Evolutionary conservation across 2,113 vertebrate genomes (phyloP).

Genomic region (zebrafish (Danio rerio)): DNA sequence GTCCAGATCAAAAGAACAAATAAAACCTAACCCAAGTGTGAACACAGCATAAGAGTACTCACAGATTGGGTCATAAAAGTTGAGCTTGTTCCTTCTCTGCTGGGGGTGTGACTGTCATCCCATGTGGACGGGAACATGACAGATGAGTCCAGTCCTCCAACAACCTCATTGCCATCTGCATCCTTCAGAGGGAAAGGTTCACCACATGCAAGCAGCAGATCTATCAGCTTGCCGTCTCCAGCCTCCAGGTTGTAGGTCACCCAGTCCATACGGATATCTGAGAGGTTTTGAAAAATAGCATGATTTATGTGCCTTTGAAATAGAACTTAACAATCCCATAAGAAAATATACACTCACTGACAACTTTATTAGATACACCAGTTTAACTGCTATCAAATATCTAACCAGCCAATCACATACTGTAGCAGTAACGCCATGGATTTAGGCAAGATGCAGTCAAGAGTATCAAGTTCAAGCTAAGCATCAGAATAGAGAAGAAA

Average conservation of each 20-base stretch:
- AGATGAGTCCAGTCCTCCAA: constrained; percentile 27
- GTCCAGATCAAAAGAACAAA: too few relatives aligned
- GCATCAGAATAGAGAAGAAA: too few relatives aligned
- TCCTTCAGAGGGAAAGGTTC: constrained; percentile 81
- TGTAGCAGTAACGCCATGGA: too few relatives aligned
- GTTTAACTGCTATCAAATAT: too few relatives aligned
- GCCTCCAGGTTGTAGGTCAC: constrained; percentile 78
- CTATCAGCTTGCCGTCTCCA: constrained; percentile 77
- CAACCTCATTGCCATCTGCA: constrained; percentile 71
- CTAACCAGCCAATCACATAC: too few relatives aligned
- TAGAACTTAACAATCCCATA: background rate
- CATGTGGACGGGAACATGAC: constrained; percentile 46
- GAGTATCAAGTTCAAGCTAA: too few relatives aligned
- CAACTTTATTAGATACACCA: too few relatives aligned
- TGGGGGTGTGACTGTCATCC: constrained; percentile 55
- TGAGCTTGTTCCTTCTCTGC: constrained; percentile 57
- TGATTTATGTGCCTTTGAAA: background rate
- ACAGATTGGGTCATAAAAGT: constrained; percentile 65
- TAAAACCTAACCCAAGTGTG: too few relatives aligned
- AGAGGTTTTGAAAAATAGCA: background rate
- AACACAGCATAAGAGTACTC: constrained; percentile 51
- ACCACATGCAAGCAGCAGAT: constrained; percentile 81
- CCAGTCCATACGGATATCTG: constrained; percentile 93
- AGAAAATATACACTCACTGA: too few relatives aligned
- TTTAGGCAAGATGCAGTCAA: too few relatives aligned